Conservation (phyloP, 2,888 invertebrate genomes). For the Melanotus villosus region DNA sequence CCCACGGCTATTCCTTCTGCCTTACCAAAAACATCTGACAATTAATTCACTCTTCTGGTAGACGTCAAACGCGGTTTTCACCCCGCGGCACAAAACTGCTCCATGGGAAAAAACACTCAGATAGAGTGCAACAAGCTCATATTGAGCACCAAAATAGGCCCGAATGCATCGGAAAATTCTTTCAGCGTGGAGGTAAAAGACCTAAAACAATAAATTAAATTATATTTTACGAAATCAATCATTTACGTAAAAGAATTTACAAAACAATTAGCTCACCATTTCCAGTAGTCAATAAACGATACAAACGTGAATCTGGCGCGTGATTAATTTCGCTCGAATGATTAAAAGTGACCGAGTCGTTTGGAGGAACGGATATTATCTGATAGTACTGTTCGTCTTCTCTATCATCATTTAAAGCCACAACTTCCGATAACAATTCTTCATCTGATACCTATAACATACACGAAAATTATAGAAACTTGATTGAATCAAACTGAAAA, state of each 20-base stretch:
- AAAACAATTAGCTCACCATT: constrained; percentile 60
- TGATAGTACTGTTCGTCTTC: constrained; percentile 53
- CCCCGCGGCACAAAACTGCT: constrained; percentile 59
- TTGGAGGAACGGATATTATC: constrained; percentile 48
- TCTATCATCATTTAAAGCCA: constrained; percentile 38
- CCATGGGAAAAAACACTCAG: constrained; percentile 54
- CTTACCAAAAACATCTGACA: constrained; percentile 26
- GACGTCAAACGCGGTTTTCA: constrained; percentile 58
- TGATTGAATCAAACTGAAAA: neutral
- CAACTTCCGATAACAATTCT: constrained; percentile 45
- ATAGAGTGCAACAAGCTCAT: constrained; percentile 54
- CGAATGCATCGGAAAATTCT: constrained; percentile 30
- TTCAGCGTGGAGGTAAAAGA: constrained; percentile 64
- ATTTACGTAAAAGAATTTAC: too few species aligned
- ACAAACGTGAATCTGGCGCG: constrained; percentile 59
- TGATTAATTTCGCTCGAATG: constrained; percentile 34
- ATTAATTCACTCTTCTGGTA: constrained; percentile 26
- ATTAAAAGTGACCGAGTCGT: constrained; percentile 8
- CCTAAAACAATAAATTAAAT: constrained; percentile 50
- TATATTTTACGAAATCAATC: neutral
- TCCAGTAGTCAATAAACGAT: constrained; percentile 63
- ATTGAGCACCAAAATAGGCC: constrained; percentile 55
- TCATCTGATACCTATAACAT: constrained; percentile 44
- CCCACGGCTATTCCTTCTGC: neutral
- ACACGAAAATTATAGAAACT: neutral